A percentile compares a stretch with the other conserved stretches of the same genome.
phyloP scores from a whole-genome alignment of 2,797 vertebrate genomes.

The Gallinago stenura region DNA sequence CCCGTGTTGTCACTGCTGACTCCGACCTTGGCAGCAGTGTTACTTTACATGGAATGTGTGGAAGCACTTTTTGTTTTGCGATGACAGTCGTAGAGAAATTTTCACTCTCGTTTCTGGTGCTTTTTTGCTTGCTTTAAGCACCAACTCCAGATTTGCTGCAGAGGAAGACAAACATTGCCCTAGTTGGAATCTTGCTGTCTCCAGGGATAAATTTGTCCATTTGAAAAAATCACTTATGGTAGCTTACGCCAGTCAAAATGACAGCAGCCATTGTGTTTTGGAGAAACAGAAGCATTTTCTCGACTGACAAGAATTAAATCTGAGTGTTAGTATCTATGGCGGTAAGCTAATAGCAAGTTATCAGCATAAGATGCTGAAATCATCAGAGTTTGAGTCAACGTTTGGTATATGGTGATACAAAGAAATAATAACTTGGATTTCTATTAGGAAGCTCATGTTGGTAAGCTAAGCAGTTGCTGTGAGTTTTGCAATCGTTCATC shows the following conservation, averaged over 20 bases:
- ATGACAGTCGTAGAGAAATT: neutral
- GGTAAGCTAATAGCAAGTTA: slow-evolving; percentile 18
- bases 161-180: slow-evolving; percentile 39
- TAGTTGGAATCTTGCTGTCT: slow-evolving; percentile 54
- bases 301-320: neutral
- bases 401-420: neutral
- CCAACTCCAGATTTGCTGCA: neutral
- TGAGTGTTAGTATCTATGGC: neutral
- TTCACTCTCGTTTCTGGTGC: neutral
- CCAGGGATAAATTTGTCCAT: slow-evolving; percentile 61
- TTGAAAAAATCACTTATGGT: slow-evolving; percentile 61
- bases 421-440: neutral
- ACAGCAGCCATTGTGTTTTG: slow-evolving; percentile 47
- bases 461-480: neutral
- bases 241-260: slow-evolving; percentile 54
- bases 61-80: neutral
- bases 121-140: slow-evolving; percentile 21
- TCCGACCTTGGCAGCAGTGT: neutral
- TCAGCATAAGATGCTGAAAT: neutral
- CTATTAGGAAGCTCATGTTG: neutral
- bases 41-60: neutral
- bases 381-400: neutral
- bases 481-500: neutral
- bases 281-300: slow-evolving; percentile 18
- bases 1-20: neutral